Conservation (phyloP, 2,113 vertebrate genomes). For the Actenoides lindsayi region DNA sequence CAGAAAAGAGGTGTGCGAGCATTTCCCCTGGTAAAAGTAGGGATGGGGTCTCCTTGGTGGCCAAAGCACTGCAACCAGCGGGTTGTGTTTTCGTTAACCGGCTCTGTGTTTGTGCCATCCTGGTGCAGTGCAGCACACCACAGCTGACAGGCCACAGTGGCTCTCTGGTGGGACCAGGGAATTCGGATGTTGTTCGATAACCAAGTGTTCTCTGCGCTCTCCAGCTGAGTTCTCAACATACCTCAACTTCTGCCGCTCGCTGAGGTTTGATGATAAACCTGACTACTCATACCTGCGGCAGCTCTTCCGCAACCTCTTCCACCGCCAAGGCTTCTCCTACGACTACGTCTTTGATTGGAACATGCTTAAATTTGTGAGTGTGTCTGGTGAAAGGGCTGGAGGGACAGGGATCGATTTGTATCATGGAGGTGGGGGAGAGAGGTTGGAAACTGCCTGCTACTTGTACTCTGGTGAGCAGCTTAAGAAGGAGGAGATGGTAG, state of each 20-base stretch:
- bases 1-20: not conserved
- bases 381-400: not conserved
- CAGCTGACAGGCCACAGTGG: not conserved
- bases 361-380: slow-evolving; percentile 98
- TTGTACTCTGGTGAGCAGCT: not conserved
- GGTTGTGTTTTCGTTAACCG: not conserved
- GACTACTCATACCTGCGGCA: slow-evolving; percentile 97
- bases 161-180: not conserved
- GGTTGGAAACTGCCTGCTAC: not conserved
- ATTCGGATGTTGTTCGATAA: not conserved
- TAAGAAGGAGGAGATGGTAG: not conserved
- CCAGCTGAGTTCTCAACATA: slow-evolving; percentile 96
- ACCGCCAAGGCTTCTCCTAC: slow-evolving; percentile 96
- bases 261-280: slow-evolving; percentile 97
- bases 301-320: slow-evolving; percentile 97
- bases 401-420: not conserved
- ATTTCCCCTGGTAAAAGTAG: not conserved
- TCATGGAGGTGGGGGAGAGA: not conserved
- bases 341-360: slow-evolving; percentile 99
- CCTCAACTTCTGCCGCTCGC: slow-evolving; percentile 97
- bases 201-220: not conserved
- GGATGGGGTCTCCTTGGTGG: not conserved
- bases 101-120: not conserved
- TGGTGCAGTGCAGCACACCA: not conserved
- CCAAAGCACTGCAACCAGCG: not conserved